A percentile compares a stretch with the other conserved stretches of the same genome.
phyloP scores from a whole-genome alignment of 2,797 vertebrate species.

The Melanotaenia parkinsoni region DNA sequence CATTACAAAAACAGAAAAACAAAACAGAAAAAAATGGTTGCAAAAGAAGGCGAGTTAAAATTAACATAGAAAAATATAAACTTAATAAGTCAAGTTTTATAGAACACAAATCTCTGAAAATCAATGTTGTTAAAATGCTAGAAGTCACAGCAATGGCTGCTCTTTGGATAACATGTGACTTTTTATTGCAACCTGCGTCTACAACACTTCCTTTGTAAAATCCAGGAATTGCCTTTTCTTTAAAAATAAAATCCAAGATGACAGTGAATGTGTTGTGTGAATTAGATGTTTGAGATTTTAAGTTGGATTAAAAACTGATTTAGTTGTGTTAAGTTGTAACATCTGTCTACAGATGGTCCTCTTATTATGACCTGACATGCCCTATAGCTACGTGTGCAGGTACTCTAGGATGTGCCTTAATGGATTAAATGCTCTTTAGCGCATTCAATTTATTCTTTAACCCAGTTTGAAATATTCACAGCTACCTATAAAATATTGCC shows the following conservation, averaged over 20 bases:
- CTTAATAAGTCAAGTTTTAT: background rate
- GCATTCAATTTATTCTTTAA: conserved; percentile 6
- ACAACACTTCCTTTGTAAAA: too few species aligned
- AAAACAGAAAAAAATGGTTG: too few species aligned
- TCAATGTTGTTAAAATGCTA: background rate
- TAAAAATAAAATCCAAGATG: background rate
- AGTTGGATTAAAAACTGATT: conserved; percentile 27
- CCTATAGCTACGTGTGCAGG: background rate
- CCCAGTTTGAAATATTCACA: conserved; percentile 40
- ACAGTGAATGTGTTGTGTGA: conserved; percentile 17
- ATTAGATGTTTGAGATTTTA: conserved; percentile 30
- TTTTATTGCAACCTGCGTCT: too few species aligned
- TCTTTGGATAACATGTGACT: too few species aligned
- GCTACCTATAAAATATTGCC: conserved; percentile 46
- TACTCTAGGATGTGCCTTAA: background rate
- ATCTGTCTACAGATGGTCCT: background rate
- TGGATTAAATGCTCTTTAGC: background rate
- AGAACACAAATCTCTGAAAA: background rate
- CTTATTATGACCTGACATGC: background rate
- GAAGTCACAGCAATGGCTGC: too few species aligned
- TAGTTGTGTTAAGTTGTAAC: conserved; percentile 22
- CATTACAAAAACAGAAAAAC: too few species aligned
- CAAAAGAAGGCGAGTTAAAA: too few species aligned
- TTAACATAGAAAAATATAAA: too few species aligned
- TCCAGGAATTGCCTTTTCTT: too few species aligned